Percentiles rank a stretch among this genome's conserved stretches.
These are phyloP conservation scores for Hydrophis major DNA, from an alignment of 2,797 vertebrate species.

Conservation along the genomic window DNA sequence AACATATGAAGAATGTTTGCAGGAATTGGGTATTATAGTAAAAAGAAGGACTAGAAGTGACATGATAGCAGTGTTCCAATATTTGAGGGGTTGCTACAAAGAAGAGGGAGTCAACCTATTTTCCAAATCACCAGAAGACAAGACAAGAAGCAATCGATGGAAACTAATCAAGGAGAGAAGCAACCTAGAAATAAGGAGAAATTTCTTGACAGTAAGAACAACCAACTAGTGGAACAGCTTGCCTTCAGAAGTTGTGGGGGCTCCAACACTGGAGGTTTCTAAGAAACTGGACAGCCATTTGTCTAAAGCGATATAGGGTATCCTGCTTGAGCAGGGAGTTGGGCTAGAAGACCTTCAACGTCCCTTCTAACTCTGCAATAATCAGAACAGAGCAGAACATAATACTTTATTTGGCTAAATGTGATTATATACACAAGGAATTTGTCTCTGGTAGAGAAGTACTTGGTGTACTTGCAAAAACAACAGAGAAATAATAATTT, in stretches of 20 bases:
- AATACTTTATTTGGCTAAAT: not conserved
- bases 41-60: not conserved
- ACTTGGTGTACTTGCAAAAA: not conserved
- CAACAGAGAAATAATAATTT: not conserved
- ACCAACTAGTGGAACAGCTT: not conserved
- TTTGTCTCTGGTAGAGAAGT: not conserved
- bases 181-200: not conserved
- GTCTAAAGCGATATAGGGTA: not conserved
- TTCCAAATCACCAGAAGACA: not conserved
- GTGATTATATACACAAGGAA: not conserved
- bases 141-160: not conserved
- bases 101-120: not conserved
- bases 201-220: not conserved
- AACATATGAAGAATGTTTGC: not conserved
- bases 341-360: not conserved
- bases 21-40: not conserved
- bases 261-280: not conserved
- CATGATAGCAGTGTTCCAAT: not conserved
- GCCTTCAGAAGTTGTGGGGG: not conserved
- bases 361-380: not conserved
- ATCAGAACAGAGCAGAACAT: not conserved
- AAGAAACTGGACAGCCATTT: not conserved
- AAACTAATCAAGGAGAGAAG: not conserved
- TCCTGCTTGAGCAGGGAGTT: not conserved
- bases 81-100: not conserved